A percentile compares a stretch with the other conserved stretches of the same genome.
Conservation (phyloP, 2,888 invertebrate species). For the Lymantria dispar region DNA sequence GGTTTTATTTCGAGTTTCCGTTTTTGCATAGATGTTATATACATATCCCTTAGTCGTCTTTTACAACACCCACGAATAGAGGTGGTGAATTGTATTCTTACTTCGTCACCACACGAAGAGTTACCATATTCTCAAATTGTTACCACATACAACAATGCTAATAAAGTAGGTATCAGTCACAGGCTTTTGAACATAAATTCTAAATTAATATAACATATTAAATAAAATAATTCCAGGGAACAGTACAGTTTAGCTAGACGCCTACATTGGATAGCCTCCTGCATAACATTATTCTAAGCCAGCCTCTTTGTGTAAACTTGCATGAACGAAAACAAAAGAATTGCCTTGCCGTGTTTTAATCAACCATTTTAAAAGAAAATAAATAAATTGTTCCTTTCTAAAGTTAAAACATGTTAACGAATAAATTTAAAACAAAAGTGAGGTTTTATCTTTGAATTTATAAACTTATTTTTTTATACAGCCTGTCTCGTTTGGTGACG, state of each 20-base stretch:
- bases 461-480: background rate
- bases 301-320: slow-evolving; percentile 15
- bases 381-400: slow-evolving; percentile 36
- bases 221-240: background rate
- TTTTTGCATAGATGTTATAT: no score
- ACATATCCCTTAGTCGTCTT: no score
- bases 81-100: no score
- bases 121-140: no score
- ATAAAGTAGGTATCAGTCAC: no score
- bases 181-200: no score
- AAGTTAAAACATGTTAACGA: slow-evolving; percentile 34
- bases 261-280: background rate
- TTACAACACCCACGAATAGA: no score
- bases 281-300: slow-evolving; percentile 5
- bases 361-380: slow-evolving; percentile 34
- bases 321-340: slow-evolving; percentile 15
- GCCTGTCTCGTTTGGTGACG: no score
- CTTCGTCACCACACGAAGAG: no score
- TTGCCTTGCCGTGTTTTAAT: slow-evolving; percentile 13
- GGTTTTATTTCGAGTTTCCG: no score
- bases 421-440: slow-evolving; percentile 25
- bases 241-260: background rate
- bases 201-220: background rate
- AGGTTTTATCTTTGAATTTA: background rate
- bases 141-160: no score